Percentiles rank a stretch among this genome's conserved stretches.
Evolutionary conservation across 1,140 invertebrate genomes (phyloP).

Genomic region (Apis dorsata): DNA sequence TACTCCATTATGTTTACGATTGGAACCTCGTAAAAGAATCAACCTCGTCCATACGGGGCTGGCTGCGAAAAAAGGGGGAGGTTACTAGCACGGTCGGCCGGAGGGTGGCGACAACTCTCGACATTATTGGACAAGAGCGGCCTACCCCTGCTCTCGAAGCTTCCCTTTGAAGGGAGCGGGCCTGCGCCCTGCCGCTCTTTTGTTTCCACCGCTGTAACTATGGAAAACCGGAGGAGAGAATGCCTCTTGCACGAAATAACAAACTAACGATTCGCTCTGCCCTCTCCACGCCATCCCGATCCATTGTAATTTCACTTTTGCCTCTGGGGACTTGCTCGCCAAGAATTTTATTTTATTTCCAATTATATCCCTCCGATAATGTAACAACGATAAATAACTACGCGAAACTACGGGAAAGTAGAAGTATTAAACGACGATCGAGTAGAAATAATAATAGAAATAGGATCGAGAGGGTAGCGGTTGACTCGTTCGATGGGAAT

Average conservation of each 20-base stretch:
- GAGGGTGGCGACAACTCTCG: slow-evolving; percentile 30
- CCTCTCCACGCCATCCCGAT: too few relatives aligned
- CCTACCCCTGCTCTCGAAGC: slow-evolving; percentile 14
- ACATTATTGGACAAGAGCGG: slow-evolving; percentile 43
- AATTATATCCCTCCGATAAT: too few relatives aligned
- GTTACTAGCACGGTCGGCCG: background rate
- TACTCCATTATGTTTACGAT: slow-evolving; percentile 43
- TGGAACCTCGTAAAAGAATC: background rate
- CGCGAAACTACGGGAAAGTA: too few relatives aligned
- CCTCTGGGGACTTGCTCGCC: too few relatives aligned
- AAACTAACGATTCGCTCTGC: background rate
- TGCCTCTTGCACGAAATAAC: background rate
- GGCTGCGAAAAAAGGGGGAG: slow-evolving; percentile 30
- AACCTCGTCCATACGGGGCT: background rate
- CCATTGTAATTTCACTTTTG: background rate
- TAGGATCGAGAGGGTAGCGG: too few relatives aligned
- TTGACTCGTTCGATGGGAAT: too few relatives aligned
- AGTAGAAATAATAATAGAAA: too few relatives aligned
- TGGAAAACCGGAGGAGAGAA: slow-evolving; percentile 22
- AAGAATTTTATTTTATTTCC: too few relatives aligned
- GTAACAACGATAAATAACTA: too few relatives aligned
- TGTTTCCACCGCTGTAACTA: slow-evolving; percentile 39
- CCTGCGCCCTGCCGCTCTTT: slow-evolving; percentile 36
- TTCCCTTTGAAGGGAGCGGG: slow-evolving; percentile 27
- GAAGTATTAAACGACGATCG: too few relatives aligned